Evolutionary conservation across 2,797 vertebrate genomes (phyloP).

Genomic region (Rhynchotus rufescens): DNA sequence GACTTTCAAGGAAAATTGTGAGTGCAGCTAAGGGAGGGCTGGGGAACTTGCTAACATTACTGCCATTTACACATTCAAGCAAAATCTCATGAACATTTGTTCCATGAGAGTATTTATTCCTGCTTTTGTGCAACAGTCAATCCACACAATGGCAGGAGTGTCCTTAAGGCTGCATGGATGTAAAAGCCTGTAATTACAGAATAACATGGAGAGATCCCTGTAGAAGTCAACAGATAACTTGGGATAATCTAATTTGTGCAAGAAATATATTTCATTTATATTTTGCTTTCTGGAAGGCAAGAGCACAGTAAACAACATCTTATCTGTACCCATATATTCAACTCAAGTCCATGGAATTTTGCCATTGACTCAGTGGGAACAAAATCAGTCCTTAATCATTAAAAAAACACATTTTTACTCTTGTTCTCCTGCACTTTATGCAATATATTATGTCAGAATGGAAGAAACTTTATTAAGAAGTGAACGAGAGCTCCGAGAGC

Average conservation of each 20-base stretch:
- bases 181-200: background rate
- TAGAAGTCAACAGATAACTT: constrained; percentile 32
- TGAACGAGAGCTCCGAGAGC: background rate
- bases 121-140: background rate
- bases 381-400: constrained; percentile 61
- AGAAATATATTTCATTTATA: constrained; percentile 55
- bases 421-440: constrained; percentile 47
- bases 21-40: background rate
- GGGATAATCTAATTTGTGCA: constrained; percentile 52
- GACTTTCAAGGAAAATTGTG: background rate
- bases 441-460: constrained; percentile 27
- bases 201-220: background rate
- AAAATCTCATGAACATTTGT: constrained; percentile 15
- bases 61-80: background rate
- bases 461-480: constrained; percentile 1
- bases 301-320: constrained; percentile 51
- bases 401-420: constrained; percentile 57
- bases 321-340: constrained; percentile 64
- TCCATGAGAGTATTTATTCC: background rate
- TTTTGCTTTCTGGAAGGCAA: constrained; percentile 41
- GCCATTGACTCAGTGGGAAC: constrained; percentile 33
- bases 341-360: constrained; percentile 40
- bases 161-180: background rate
- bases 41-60: background rate
- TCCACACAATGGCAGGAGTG: background rate